phyloP scores from a whole-genome alignment of 2,888 invertebrate species.

The Orthosia gothica region DNA sequence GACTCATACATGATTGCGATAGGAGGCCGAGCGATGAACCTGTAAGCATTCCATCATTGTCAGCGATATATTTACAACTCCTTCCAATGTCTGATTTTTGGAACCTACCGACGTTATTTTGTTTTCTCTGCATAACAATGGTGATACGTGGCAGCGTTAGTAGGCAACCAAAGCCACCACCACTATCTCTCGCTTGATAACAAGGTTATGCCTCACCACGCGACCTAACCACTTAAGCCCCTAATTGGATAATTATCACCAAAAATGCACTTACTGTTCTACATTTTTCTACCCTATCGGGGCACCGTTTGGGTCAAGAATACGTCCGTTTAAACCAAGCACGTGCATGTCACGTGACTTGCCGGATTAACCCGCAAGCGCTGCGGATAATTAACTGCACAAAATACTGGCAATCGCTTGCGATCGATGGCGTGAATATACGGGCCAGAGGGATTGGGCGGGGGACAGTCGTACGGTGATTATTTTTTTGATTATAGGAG shows the following conservation, averaged over 20 bases:
- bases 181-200: conserved; percentile 43
- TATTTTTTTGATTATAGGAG: conserved; percentile 59
- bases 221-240: conserved; percentile 54
- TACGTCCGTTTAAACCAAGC: conserved; percentile 77
- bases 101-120: too few species aligned
- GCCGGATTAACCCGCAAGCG: conserved; percentile 86
- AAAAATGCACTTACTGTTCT: conserved; percentile 55
- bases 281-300: conserved; percentile 53
- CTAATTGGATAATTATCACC: conserved; percentile 66
- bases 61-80: too few species aligned
- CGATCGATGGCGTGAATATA: conserved; percentile 81
- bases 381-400: conserved; percentile 90
- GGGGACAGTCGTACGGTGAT: conserved; percentile 63
- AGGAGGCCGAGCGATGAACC: too few species aligned
- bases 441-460: conserved; percentile 65
- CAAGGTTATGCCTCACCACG: conserved; percentile 37
- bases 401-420: conserved; percentile 85
- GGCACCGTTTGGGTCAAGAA: conserved; percentile 74
- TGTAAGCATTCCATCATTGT: too few species aligned
- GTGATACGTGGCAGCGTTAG: not conserved
- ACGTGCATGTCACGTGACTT: conserved; percentile 90
- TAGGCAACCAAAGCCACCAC: conserved; percentile 10
- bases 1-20: too few species aligned
- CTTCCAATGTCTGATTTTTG: too few species aligned
- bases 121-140: not conserved